phyloP scores from a whole-genome alignment of 2,797 vertebrate species.

The Chelonia mydas region DNA sequence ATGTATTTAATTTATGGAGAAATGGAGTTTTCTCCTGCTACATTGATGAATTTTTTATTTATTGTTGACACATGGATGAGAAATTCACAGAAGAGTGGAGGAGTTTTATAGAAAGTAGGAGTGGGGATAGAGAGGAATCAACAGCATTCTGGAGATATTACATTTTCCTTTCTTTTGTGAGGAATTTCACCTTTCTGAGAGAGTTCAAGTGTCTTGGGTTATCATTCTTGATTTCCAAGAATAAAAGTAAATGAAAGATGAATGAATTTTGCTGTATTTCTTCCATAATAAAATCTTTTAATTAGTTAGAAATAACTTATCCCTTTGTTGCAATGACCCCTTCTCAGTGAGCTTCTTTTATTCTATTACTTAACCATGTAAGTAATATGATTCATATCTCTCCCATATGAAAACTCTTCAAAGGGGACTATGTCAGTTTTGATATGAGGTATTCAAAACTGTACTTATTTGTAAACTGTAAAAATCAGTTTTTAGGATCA shows the following conservation, averaged over 20 bases:
- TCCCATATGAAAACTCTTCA: background rate
- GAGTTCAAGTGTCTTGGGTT: background rate
- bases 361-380: background rate
- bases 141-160: conserved; percentile 32
- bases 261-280: background rate
- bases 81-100: conserved; percentile 40
- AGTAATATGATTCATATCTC: background rate
- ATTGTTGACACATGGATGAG: conserved; percentile 32
- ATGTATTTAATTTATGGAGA: conserved; percentile 36
- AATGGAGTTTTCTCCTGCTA: conserved; percentile 9
- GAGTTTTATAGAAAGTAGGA: conserved; percentile 47
- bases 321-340: background rate
- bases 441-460: background rate
- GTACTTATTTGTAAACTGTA: background rate
- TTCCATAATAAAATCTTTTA: background rate
- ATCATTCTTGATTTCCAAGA: background rate
- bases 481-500: background rate
- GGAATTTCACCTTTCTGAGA: conserved; percentile 4
- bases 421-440: background rate
- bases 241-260: background rate
- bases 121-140: conserved; percentile 21
- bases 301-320: background rate
- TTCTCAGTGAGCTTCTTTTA: background rate
- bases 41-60: conserved; percentile 21
- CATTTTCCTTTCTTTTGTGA: background rate